Evolutionary conservation across 2,888 invertebrate species (phyloP).

Genomic region (Myopa tessellatipennis): DNA sequence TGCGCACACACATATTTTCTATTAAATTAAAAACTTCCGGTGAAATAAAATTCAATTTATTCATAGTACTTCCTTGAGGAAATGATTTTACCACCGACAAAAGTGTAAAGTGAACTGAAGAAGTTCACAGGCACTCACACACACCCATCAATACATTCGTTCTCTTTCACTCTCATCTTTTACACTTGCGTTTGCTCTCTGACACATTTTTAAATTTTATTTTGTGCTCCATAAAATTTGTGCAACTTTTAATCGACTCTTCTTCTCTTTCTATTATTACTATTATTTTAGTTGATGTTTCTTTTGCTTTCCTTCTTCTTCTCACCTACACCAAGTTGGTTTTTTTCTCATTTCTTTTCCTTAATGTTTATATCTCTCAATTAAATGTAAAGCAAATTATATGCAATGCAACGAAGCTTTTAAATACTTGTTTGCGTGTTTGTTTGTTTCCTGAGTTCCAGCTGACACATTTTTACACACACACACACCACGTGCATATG

Average conservation of each 20-base stretch:
- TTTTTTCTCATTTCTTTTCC: background rate
- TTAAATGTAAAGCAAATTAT: too few relatives aligned
- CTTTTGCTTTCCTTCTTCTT: background rate
- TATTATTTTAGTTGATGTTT: background rate
- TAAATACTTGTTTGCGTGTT: background rate
- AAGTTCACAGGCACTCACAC: background rate
- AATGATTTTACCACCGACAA: too few relatives aligned
- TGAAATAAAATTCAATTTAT: too few relatives aligned
- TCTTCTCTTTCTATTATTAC: background rate
- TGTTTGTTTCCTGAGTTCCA: background rate
- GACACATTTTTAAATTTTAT: slow-evolving; percentile 28
- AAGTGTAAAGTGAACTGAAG: background rate
- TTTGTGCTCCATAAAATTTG: slow-evolving; percentile 37
- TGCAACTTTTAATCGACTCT: slow-evolving; percentile 25
- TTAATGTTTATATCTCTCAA: too few relatives aligned
- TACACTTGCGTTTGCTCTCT: background rate
- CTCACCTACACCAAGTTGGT: background rate
- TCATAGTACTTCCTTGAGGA: too few relatives aligned
- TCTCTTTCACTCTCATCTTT: background rate
- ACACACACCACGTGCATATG: background rate
- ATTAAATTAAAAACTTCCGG: too few relatives aligned
- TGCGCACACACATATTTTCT: too few relatives aligned
- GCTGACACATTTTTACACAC: background rate
- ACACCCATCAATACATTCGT: background rate
- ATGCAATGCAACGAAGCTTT: background rate